Evolutionary conservation across 2,113 vertebrate genomes (phyloP), one percentile per base, ranked within the genome.

Genomic region (Passer montanus): DNA sequence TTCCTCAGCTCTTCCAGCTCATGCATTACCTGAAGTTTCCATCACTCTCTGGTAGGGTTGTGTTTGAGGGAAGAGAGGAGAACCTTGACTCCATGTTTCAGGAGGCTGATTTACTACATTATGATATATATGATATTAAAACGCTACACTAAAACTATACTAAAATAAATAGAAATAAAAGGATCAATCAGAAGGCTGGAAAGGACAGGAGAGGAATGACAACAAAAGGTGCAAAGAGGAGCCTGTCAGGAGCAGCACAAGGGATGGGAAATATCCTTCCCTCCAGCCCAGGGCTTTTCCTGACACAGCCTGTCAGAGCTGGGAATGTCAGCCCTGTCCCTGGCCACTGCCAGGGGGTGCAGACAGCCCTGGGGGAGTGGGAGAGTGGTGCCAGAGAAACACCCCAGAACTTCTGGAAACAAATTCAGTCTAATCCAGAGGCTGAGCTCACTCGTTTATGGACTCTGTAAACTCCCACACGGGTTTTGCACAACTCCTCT

Each of bases 171-270:
- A 41, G 39, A 41, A 41, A 41, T 41, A 41, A 41, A 41, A 41
- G 39, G 39, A 13, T 41, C 39, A 11, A 41, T 41, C 39, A 41
- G 39, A 41, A 41, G 13, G 39, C 39, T 41, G 39, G 39, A 41
- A 41, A 41, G 39, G 39, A 41, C 39, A 41, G 39, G 39, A 41
- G 39, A 41, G 39, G 39, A 41, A 41, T 41, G 39, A 41, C 39
- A 41, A 41, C 39, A 12, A 41, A 41, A 41, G 91, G 94, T 95
- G 94, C 87, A 60, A 94, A 97, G 93, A 96, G 94, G 89, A 90
- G 59, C 89, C 95, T 95, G 97, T 96, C 96, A 84, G 0, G 49
- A 94, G 90, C 69, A n/a, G 85, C 93, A 78, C 83, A 35, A 80
- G 69, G 84, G 90, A 89, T 70, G 92, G 77, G 85, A 85, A 94